phyloP scores from a whole-genome alignment of 2,797 vertebrate genomes.

The Sebastes steindachneri region DNA sequence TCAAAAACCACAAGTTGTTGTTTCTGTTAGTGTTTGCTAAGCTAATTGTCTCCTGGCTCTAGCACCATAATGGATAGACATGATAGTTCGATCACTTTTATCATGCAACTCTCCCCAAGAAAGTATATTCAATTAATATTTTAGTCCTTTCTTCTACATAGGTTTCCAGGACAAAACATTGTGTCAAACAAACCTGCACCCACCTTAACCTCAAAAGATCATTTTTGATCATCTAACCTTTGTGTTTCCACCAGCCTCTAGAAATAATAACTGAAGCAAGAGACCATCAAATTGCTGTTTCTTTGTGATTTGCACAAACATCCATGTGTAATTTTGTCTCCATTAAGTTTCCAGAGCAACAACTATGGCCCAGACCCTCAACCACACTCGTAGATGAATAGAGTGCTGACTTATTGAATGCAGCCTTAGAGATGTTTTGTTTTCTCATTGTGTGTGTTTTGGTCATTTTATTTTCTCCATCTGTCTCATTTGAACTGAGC shows the following conservation, averaged over 20 bases:
- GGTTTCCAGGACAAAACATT: neutral
- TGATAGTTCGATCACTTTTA: neutral
- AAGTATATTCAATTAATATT: neutral
- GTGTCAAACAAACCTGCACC: neutral
- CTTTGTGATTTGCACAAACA: constrained; percentile 10
- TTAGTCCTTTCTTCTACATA: neutral
- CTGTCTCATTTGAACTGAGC: constrained; percentile 36
- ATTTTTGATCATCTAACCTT: constrained; percentile 20
- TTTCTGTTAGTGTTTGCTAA: neutral
- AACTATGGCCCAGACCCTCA: neutral
- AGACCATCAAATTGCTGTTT: constrained; percentile 20
- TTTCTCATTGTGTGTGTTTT: constrained; percentile 14
- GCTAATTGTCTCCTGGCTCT: neutral
- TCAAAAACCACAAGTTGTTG: neutral
- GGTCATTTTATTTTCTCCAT: constrained; percentile 18
- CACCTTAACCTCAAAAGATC: too few relatives aligned
- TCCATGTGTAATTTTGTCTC: neutral
- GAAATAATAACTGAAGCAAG: constrained; percentile 22
- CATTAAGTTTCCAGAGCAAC: neutral
- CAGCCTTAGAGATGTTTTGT: constrained; percentile 21
- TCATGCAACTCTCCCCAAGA: neutral
- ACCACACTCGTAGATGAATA: neutral
- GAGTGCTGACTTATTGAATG: neutral
- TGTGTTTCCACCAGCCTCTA: neutral
- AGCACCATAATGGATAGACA: neutral